Conservation (phyloP, 2,797 vertebrate genomes). For the Balearica regulorum region DNA sequence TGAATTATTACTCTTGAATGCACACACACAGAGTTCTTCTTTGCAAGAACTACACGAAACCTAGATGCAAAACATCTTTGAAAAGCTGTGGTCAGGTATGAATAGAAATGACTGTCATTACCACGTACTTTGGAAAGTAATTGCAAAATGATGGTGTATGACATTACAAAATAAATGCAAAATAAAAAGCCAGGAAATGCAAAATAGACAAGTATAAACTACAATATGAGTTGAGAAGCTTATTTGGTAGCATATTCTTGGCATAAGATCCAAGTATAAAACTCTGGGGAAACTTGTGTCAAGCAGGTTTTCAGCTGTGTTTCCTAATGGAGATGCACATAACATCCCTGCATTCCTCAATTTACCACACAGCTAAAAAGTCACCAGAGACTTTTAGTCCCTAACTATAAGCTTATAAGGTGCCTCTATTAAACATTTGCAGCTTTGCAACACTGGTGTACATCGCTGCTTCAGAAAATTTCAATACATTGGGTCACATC, state of each 20-base stretch:
- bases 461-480: background rate
- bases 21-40: background rate
- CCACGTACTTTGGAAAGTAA: background rate
- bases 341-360: background rate
- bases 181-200: background rate
- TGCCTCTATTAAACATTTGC: background rate
- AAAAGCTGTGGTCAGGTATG: background rate
- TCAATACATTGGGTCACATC: background rate
- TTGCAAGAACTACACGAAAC: background rate
- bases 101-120: background rate
- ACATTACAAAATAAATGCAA: background rate
- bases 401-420: background rate
- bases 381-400: background rate
- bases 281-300: background rate
- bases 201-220: background rate
- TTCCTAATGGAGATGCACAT: background rate
- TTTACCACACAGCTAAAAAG: conserved; percentile 15
- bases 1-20: background rate
- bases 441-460: background rate
- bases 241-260: background rate
- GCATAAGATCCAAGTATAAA: background rate
- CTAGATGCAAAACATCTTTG: background rate
- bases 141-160: background rate
- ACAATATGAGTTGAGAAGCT: background rate
- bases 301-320: conserved; percentile 6